phyloP scores from a whole-genome alignment of 2,797 vertebrate genomes.

The Mycteria americana region DNA sequence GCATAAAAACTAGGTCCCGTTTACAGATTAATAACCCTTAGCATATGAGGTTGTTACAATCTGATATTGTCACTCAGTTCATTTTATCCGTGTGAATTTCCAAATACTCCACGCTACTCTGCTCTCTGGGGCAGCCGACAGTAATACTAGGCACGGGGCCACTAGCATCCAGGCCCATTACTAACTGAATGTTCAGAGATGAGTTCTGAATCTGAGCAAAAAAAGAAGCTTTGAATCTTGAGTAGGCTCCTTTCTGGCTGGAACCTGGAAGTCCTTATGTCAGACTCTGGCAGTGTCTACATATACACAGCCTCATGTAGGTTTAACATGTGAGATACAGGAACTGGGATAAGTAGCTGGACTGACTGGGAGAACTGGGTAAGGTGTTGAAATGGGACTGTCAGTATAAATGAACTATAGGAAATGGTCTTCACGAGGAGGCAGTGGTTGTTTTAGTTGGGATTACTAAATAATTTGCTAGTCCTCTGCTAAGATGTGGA shows the following conservation, averaged over 20 bases:
- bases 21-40: background rate
- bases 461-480: background rate
- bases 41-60: too few species aligned
- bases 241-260: background rate
- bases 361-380: background rate
- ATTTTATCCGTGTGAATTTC: fast-evolving
- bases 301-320: fast-evolving
- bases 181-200: fast-evolving
- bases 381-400: background rate
- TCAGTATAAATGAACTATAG: background rate
- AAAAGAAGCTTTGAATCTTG: background rate
- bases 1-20: background rate
- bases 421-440: background rate
- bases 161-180: fast-evolving
- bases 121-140: background rate
- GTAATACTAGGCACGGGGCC: fast-evolving
- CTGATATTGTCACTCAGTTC: background rate
- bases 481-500: background rate
- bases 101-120: background rate
- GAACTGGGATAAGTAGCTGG: background rate
- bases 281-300: background rate
- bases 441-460: background rate
- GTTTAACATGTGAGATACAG: background rate
- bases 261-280: background rate
- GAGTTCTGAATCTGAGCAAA: background rate